Percentiles rank a stretch among this genome's conserved stretches.
Conservation (phyloP, 2,888 invertebrate species). For the Leucophenga montana region DNA sequence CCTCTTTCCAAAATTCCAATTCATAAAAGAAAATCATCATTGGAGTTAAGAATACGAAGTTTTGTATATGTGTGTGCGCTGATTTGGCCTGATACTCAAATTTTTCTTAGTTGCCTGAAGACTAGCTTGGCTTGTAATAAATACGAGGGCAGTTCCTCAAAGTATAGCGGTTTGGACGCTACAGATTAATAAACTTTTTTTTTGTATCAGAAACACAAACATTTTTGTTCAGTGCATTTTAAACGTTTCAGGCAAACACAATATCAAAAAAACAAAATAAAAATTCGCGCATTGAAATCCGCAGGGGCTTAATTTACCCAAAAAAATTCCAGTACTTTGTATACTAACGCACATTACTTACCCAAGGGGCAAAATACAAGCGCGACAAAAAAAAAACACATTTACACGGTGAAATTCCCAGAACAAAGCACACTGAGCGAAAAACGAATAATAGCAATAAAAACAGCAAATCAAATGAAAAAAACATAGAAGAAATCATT, state of each 20-base stretch:
- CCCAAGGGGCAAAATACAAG: conserved; percentile 27
- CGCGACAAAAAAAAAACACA: conserved; percentile 62
- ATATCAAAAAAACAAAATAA: background rate
- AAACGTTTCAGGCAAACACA: conserved; percentile 4
- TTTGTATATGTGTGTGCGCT: too few relatives aligned
- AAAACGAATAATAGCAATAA: conserved; percentile 30
- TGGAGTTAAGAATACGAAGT: too few relatives aligned
- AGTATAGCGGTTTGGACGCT: too few relatives aligned
- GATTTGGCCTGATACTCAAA: too few relatives aligned
- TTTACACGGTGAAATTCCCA: conserved; percentile 39
- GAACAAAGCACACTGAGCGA: conserved; percentile 23
- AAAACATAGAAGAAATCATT: conserved; percentile 31
- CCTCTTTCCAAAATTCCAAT: too few relatives aligned
- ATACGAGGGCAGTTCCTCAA: too few relatives aligned
- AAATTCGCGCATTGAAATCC: conserved; percentile 5
- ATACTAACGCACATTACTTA: conserved; percentile 4
- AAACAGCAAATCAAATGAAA: conserved; percentile 50
- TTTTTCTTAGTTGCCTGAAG: too few relatives aligned
- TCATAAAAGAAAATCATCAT: too few relatives aligned
- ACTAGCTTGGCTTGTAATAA: too few relatives aligned
- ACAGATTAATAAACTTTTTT: too few relatives aligned
- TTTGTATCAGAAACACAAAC: background rate
- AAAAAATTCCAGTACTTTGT: conserved; percentile 37
- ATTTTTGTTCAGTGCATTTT: conserved; percentile 9
- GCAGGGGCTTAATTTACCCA: conserved; percentile 56